These are phyloP conservation scores for Spicauda simplicius DNA, from an alignment of 2,888 invertebrate species.

Conservation along the genomic window DNA sequence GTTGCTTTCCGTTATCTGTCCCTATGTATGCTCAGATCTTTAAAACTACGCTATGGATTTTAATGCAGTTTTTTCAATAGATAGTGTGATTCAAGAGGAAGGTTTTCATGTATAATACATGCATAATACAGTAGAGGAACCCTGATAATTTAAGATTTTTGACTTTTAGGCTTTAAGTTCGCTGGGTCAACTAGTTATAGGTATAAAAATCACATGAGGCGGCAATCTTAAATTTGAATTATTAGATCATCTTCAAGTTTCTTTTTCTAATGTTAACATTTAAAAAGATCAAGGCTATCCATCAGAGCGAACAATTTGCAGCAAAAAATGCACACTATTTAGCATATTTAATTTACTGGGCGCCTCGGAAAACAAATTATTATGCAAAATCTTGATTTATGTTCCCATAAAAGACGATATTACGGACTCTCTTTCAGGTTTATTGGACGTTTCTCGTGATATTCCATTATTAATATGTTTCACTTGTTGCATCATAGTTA, in stretches of 20 bases:
- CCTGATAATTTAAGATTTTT: too few relatives aligned
- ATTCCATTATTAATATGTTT: background rate
- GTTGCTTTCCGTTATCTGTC: too few relatives aligned
- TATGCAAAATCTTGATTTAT: conserved; percentile 32
- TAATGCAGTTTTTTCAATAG: too few relatives aligned
- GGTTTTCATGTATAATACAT: too few relatives aligned
- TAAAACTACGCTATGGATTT: too few relatives aligned
- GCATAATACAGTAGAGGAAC: too few relatives aligned
- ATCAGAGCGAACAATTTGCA: conserved; percentile 23
- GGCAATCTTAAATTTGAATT: background rate
- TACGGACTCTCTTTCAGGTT: conserved; percentile 4
- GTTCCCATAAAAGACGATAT: conserved; percentile 21
- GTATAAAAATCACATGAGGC: background rate
- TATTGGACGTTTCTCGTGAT: conserved; percentile 11
- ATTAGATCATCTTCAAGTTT: background rate
- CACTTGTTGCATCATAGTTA: conserved; percentile 15
- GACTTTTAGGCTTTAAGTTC: too few relatives aligned
- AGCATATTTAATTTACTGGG: conserved; percentile 32
- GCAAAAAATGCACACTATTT: conserved; percentile 21
- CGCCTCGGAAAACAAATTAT: conserved; percentile 32
- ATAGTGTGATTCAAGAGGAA: too few relatives aligned
- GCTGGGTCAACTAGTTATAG: too few relatives aligned
- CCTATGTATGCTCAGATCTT: too few relatives aligned
- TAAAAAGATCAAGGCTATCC: background rate
- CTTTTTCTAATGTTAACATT: background rate